These are phyloP conservation scores for Arizona elegans DNA, from an alignment of 2,113 vertebrate genomes.

Conservation along the genomic window DNA sequence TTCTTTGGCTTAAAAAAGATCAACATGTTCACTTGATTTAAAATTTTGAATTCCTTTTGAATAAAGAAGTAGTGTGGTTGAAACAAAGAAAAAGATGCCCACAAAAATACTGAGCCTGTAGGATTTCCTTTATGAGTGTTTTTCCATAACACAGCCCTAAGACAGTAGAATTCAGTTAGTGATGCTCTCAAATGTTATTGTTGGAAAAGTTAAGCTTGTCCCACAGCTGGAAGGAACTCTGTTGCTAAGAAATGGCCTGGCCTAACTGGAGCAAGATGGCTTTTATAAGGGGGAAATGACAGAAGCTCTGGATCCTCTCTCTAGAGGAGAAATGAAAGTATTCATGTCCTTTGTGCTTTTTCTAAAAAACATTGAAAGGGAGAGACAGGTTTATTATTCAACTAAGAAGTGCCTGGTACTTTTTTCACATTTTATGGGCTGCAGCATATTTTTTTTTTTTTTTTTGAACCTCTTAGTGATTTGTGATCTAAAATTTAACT, in stretches of 20 bases:
- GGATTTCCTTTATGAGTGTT: not conserved
- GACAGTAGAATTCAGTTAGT: not conserved
- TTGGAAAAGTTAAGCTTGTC: not conserved
- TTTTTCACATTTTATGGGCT: not conserved
- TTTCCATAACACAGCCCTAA: not conserved
- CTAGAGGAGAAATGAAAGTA: not conserved
- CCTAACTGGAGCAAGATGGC: not conserved
- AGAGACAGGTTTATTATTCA: not conserved
- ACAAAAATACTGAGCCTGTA: not conserved
- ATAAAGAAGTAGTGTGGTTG: not conserved
- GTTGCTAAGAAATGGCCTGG: not conserved
- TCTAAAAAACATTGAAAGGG: not conserved
- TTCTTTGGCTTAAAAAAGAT: not conserved
- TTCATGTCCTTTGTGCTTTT: not conserved
- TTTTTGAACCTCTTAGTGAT: not conserved
- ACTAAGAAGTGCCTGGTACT: not conserved
- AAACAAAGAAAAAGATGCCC: not conserved
- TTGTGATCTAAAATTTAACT: not conserved
- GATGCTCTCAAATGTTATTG: not conserved
- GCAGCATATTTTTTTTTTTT: not conserved
- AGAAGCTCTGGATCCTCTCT: too few relatives aligned
- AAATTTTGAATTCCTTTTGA: not conserved
- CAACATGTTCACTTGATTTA: not conserved
- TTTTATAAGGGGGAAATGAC: not conserved
- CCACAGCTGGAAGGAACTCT: not conserved